Percentiles rank a stretch among this genome's conserved stretches.
These are phyloP conservation scores for Amblyopsis hoosieri DNA, from an alignment of 2,797 vertebrate species.

Conservation along the genomic window DNA sequence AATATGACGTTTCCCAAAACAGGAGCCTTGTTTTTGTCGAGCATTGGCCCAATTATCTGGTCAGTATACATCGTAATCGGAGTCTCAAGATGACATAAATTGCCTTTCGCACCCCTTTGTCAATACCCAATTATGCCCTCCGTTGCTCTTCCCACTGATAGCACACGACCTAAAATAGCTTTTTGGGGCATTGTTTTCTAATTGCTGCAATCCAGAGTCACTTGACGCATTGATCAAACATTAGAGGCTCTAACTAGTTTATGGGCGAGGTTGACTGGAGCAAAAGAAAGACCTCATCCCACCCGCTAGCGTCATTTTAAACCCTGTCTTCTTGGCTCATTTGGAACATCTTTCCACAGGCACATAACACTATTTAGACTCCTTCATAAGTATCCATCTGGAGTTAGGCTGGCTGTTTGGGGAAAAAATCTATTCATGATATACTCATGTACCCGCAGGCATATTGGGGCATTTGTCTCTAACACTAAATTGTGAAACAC, in stretches of 20 bases:
- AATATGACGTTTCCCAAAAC: slow-evolving; percentile 40
- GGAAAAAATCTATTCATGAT: slow-evolving; percentile 4
- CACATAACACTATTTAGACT: slow-evolving; percentile 8
- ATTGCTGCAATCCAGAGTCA: slow-evolving; percentile 72
- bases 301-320: slow-evolving; percentile 11
- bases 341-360: slow-evolving; percentile 5
- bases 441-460: slow-evolving; percentile 17
- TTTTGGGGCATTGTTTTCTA: slow-evolving; percentile 67
- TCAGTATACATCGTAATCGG: slow-evolving; percentile 76
- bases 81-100: slow-evolving; percentile 74
- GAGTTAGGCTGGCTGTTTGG: not conserved
- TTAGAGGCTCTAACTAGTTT: slow-evolving; percentile 47
- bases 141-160: slow-evolving; percentile 59
- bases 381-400: slow-evolving; percentile 20
- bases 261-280: slow-evolving; percentile 2
- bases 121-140: slow-evolving; percentile 81
- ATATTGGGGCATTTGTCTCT: slow-evolving; percentile 22
- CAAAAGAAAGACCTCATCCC: not conserved
- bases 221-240: slow-evolving; percentile 66
- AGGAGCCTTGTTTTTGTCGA: slow-evolving; percentile 64
- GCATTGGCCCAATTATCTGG: slow-evolving; percentile 67
- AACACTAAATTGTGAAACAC: slow-evolving; percentile 14
- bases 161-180: slow-evolving; percentile 68
- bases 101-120: slow-evolving; percentile 71
- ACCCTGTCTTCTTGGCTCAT: slow-evolving; percentile 6